Evolutionary conservation across 1,140 invertebrate species (phyloP), one percentile per base, ranked within the genome.

Genomic region (Drosophila hydei): DNA sequence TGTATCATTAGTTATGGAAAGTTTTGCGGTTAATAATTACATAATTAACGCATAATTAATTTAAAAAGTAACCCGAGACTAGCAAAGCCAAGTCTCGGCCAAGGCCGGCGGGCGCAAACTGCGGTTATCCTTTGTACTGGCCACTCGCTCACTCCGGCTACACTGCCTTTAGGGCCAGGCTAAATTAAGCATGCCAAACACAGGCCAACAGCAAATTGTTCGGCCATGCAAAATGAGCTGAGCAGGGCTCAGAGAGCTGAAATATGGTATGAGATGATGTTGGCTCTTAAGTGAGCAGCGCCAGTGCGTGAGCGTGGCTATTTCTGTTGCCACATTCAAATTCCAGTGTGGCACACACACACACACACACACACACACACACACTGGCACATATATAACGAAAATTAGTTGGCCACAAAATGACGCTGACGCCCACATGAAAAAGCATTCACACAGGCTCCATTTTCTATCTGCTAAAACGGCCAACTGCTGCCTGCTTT

Each of bases 1-100:
- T 25, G 25, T 33, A 19, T 18, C 45, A 48, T 47, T 62, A 61
- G 33, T 61, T 36, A 14, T 51, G 14, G 4, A 6, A 9, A 47
- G 27, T 14, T 69, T 36, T 47, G 40, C 16, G 60, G 16, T 33
- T 63, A 65, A 88, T 88, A 78, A 87, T 88, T 88, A 72, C 67
- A 83, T 75, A 83, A 87, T 88, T 88, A 83, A 78, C 75, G 67
- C 74, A 80, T 81, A 88, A 87, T 87, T 87, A 81, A 83, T 88
- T 78, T 75, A 78, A 81, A 78, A 78, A 8, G 61, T 63, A 72
- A 73, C 54, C 61, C 64, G 25, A 36, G 14, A n/a, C 43, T 56
- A 56, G 54, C 16, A 56, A 43, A 42, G 38, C 21, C 54, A 18
- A 43, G 23, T 27, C 36, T 14, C 23, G 14, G 14, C 38, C 18